Evolutionary conservation across 2,797 vertebrate species (phyloP), one percentile per base, ranked within the genome.

Genomic region (Hyperoplus immaculatus): DNA sequence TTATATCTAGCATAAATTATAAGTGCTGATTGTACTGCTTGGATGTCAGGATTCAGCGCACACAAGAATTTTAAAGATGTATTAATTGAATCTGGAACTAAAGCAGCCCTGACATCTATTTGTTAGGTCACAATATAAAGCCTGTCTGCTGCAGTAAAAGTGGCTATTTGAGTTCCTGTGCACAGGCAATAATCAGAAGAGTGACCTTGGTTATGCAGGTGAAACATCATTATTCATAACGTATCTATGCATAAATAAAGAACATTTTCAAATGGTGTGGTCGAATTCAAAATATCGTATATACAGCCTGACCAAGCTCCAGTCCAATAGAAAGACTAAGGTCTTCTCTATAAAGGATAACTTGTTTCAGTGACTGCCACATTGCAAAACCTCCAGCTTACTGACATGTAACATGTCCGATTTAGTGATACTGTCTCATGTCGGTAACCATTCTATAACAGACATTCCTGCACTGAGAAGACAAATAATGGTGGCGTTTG

Each of bases 221-320:
- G 15, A 67, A 2, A 55, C 4, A 13, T 43, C 38, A 15, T 15
- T 60, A 15, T 39, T 41, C 56, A 21, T 21, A 29, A 29, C 29
- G 29, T 29, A 29, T 29, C 29, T 29, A 29, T 29, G 29, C 29
- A 29, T 29, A 29, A 29, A 29, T 29, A 29, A 29, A 29, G 29
- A 29, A 29, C 29, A 29, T 29, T 29, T 29, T 13, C 12, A 51
- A 51, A 70, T 18, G 0, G 36, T 36, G 54, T 36, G 29, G 6
- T 18, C 0, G 1, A 53, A 36, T 63, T 49, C 12, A 55, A 60
- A 77, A 39, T 8, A 53, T 16, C 1, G 46, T n/a, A 18, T 69
- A 46, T 87, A 88, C 80, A 70, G 18, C 54, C 46, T 71, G 64
- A 60, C 45, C 49, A 61, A 67, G 53, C 54, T 21, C 72, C 74